phyloP scores from a whole-genome alignment of 1,140 invertebrate genomes.

The Bombus waltoni region DNA sequence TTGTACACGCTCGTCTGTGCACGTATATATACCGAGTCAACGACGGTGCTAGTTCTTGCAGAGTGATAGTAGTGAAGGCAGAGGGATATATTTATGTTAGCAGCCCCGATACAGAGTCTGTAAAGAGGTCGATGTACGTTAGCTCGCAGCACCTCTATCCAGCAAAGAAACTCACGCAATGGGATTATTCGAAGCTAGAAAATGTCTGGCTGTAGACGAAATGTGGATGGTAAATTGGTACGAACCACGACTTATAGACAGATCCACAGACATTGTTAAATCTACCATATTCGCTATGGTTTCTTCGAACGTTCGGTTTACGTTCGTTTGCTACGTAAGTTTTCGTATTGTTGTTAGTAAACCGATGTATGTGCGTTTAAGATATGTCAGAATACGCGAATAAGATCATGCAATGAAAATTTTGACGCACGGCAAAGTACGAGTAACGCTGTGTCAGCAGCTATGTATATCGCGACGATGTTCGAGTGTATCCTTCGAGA shows the following conservation, averaged over 20 bases:
- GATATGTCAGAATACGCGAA: too few species aligned
- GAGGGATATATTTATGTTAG: constrained; percentile 51
- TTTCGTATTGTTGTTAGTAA: too few species aligned
- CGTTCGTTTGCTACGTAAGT: not conserved
- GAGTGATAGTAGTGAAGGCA: constrained; percentile 7
- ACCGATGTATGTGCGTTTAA: too few species aligned
- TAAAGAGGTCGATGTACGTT: not conserved
- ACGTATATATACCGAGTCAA: not conserved
- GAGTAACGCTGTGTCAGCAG: too few species aligned
- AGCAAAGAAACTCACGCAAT: constrained; percentile 43
- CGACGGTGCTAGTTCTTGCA: not conserved
- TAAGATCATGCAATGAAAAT: too few species aligned
- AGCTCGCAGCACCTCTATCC: constrained; percentile 15
- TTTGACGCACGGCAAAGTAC: too few species aligned
- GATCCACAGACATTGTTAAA: constrained; percentile 23
- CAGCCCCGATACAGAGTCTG: constrained; percentile 29
- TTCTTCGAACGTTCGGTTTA: not conserved
- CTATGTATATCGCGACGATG: too few species aligned
- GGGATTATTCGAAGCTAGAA: constrained; percentile 42
- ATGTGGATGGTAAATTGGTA: constrained; percentile 31
- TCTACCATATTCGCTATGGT: not conserved
- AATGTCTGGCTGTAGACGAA: constrained; percentile 24
- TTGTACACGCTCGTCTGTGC: too few species aligned
- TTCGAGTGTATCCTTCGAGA: too few species aligned
- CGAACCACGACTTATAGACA: constrained; percentile 2